phyloP scores from a whole-genome alignment of 2,888 invertebrate genomes.

The Neria commutata region DNA sequence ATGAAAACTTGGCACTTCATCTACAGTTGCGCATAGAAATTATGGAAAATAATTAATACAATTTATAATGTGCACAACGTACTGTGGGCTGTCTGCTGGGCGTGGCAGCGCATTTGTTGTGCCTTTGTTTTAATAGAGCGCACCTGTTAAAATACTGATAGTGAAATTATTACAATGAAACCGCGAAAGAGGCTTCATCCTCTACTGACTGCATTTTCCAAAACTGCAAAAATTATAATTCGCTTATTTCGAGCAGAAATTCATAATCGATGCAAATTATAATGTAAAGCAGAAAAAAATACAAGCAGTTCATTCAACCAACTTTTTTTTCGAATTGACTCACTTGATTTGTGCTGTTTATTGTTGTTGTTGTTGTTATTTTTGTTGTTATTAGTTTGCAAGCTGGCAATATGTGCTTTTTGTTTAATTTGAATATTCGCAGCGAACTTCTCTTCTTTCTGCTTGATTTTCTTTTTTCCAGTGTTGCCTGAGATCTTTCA shows the following conservation, averaged over 20 bases:
- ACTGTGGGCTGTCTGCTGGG: no score
- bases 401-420: neutral
- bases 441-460: neutral
- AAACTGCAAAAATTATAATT: no score
- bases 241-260: no score
- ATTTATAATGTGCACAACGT: no score
- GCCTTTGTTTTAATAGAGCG: neutral
- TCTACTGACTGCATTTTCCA: no score
- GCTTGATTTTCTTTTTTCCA: constrained; percentile 3
- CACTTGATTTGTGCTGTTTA: no score
- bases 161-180: no score
- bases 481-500: constrained; percentile 26
- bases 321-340: neutral
- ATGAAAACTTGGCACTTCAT: constrained; percentile 1
- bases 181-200: no score
- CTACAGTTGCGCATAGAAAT: neutral
- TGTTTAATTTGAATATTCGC: neutral
- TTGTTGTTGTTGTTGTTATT: neutral
- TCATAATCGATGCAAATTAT: no score
- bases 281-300: no score
- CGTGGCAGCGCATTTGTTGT: neutral
- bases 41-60: no score
- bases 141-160: neutral
- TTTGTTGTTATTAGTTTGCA: neutral
- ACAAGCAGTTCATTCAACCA: neutral